Base-by-base conservation (phyloP, 2,113 vertebrate species). In the Sinocyclocheilus anshuiensis region DNA sequence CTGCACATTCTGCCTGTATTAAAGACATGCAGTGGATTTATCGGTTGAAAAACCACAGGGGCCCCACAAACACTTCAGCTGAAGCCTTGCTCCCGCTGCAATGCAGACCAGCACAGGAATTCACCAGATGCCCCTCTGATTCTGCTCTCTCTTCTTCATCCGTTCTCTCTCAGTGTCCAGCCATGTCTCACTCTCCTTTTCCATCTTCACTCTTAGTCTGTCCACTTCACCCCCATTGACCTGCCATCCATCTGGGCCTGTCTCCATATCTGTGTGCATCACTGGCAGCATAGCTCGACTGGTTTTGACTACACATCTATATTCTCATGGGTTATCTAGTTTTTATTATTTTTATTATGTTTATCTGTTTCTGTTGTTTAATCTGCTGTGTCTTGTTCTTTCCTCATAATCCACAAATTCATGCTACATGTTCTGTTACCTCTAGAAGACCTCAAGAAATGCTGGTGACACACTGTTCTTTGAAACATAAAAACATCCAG, bases 1-100 rank as follows among this genome's bases (percentile, higher is more conserved):
- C 90, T 89, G 90, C 92, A 93, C 93, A 92, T 94, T 90, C 90
- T 91, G 91, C 92, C 90, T 87, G 85, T 90, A 94, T 93, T 94
- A 93, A 94, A 94, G 92, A 93, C 92, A 91, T 91, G 91, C 88
- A 85, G 87, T 92, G 88, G 92, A 95, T 95, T 94, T 94, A 94
- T 94, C 92, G 91, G 87, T 90, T 94, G 93, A 92, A 93, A 93
- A 94, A 90, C 95, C 93, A 90, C 93, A 93, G 90, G 93, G 92
- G 93, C 88, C 92, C 91, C 91, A 93, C 91, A 94, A 94, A 94
- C 91, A 92, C 92, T 92, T 90, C 59, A 89, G 91, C 88, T 89
- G 83, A 81, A 89, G 89, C 82, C 92, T 87, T 84, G 90, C 89
- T 93, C 90, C 89, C 86, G 83, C 90, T 81, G 88, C 81, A 89